Percentiles rank a stretch among this genome's conserved stretches.
Conservation (phyloP, 2,888 invertebrate genomes). For the Heliconius ethilla region DNA sequence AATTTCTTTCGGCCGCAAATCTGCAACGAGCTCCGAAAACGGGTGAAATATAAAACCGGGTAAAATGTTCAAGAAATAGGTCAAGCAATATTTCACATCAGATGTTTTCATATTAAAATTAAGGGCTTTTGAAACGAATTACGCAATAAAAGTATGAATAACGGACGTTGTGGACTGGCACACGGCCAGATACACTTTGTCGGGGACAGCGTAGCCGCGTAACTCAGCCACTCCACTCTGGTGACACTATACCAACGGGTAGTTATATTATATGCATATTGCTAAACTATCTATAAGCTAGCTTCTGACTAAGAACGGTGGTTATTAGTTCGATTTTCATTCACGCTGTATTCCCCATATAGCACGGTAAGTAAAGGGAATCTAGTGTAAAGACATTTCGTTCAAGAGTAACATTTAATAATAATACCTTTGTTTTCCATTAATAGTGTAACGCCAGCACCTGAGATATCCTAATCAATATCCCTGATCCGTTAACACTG, state of each 20-base stretch:
- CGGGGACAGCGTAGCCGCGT: conserved; percentile 4
- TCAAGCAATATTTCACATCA: conserved; percentile 25
- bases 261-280: not conserved
- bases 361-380: too few species aligned
- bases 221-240: conserved; percentile 3
- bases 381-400: too few species aligned
- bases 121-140: conserved; percentile 22
- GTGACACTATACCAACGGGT: not conserved
- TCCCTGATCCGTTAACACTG: conserved; percentile 13
- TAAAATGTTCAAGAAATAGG: conserved; percentile 18
- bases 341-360: too few species aligned
- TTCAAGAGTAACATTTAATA: too few species aligned
- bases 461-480: conserved; percentile 17
- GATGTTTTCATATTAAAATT: conserved; percentile 30
- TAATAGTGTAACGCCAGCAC: not conserved
- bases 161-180: conserved; percentile 18
- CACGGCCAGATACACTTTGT: conserved; percentile 18
- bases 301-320: too few species aligned
- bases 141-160: conserved; percentile 29
- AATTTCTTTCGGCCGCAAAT: not conserved
- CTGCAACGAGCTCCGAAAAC: conserved; percentile 9
- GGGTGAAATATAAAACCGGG: not conserved
- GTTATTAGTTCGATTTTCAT: too few species aligned
- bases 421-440: not conserved
- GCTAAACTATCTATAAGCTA: not conserved